phyloP scores from a whole-genome alignment of 2,797 vertebrate species.

The Enteromius treurensis region DNA sequence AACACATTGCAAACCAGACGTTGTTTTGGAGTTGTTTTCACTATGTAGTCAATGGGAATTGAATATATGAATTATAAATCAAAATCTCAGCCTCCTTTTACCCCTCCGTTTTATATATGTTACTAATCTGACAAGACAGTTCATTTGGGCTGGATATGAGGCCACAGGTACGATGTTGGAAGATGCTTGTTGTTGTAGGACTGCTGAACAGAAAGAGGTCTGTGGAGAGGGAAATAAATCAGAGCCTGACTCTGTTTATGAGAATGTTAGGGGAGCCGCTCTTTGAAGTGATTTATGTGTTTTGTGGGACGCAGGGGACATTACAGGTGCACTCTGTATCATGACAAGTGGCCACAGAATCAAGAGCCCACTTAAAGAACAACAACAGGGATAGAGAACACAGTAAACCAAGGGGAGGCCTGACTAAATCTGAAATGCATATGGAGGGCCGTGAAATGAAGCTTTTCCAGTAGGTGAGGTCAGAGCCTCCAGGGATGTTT shows the following conservation, averaged over 20 bases:
- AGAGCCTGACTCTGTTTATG: constrained; percentile 54
- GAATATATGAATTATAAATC: background rate
- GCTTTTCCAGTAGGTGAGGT: constrained; percentile 55
- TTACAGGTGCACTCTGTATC: constrained; percentile 74
- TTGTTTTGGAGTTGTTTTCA: background rate
- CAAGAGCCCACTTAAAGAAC: constrained; percentile 65
- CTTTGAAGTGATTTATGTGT: constrained; percentile 69
- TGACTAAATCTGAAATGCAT: constrained; percentile 60
- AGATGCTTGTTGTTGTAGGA: constrained; percentile 57
- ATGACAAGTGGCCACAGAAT: constrained; percentile 64
- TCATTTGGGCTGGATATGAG: background rate
- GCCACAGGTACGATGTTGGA: constrained; percentile 43
- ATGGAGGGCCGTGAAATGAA: constrained; percentile 54
- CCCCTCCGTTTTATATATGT: background rate
- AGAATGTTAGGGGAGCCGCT: constrained; percentile 61
- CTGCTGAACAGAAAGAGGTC: constrained; percentile 59
- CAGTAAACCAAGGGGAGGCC: constrained; percentile 70
- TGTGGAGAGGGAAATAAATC: constrained; percentile 56
- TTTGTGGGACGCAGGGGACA: constrained; percentile 62
- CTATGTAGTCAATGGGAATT: background rate
- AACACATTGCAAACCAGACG: background rate
- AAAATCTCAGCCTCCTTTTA: background rate
- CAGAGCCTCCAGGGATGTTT: constrained; percentile 52
- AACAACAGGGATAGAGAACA: constrained; percentile 65
- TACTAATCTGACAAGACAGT: constrained; percentile 3